These are phyloP conservation scores for Samia ricini DNA, from an alignment of 1,140 invertebrate genomes.

Conservation along the genomic window DNA sequence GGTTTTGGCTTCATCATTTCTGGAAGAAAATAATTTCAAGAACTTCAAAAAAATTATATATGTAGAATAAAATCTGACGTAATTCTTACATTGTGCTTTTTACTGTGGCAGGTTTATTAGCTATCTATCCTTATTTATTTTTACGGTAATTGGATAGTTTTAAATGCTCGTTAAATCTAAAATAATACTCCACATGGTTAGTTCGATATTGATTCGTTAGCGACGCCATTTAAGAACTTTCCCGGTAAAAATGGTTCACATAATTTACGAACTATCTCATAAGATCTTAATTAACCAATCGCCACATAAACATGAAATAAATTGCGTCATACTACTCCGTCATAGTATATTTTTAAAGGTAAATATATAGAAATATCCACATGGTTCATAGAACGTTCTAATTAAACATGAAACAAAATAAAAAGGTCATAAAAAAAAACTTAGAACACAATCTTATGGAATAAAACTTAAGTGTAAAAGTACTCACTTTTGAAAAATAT, in stretches of 20 bases:
- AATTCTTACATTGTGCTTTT: too few relatives aligned
- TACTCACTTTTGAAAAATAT: conserved; percentile 64
- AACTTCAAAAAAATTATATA: too few relatives aligned
- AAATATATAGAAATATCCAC: conserved; percentile 13
- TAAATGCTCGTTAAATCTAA: too few relatives aligned
- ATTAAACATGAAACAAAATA: not conserved
- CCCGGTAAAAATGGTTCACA: conserved; percentile 12
- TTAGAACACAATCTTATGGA: too few relatives aligned
- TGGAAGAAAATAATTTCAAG: conserved; percentile 36
- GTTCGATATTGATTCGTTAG: conserved; percentile 27
- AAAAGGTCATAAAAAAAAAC: too few relatives aligned
- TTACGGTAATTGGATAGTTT: too few relatives aligned
- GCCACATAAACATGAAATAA: not conserved
- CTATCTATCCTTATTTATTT: too few relatives aligned
- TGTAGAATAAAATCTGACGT: too few relatives aligned
- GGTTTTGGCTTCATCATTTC: conserved; percentile 66
- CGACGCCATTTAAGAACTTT: conserved; percentile 28
- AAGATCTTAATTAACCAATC: not conserved
- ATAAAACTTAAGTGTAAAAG: too few relatives aligned
- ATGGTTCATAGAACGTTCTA: not conserved
- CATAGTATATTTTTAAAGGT: conserved; percentile 25
- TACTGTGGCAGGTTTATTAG: too few relatives aligned
- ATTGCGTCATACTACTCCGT: conserved; percentile 19
- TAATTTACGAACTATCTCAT: not conserved
- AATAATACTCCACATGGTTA: conserved; percentile 21